Percentiles rank a stretch among this genome's conserved stretches.
phyloP scores from a whole-genome alignment of 2,888 invertebrate species.

The Aspidiotus rigidus region DNA sequence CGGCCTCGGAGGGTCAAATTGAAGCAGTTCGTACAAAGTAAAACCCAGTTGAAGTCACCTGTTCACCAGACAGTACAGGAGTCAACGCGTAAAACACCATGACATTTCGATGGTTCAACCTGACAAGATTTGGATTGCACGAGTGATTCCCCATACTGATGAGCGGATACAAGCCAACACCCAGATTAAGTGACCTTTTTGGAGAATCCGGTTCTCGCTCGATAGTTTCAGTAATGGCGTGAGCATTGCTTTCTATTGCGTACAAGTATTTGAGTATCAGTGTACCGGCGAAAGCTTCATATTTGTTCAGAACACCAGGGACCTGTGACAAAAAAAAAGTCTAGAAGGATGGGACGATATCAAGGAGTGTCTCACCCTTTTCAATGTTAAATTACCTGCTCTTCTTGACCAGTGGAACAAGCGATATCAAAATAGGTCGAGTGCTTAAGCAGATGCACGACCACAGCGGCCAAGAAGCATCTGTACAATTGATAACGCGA shows the following conservation, averaged over 20 bases:
- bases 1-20: too few relatives aligned
- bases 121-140: neutral
- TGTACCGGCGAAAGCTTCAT: neutral
- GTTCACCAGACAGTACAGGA: neutral
- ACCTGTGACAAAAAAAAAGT: too few relatives aligned
- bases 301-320: neutral
- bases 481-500: neutral
- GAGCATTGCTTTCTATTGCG: neutral
- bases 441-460: neutral
- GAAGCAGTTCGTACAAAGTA: neutral
- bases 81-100: neutral
- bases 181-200: neutral
- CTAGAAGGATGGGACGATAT: too few relatives aligned
- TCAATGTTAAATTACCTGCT: too few relatives aligned
- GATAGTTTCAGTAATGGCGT: neutral
- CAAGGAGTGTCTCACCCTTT: too few relatives aligned
- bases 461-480: neutral
- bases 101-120: neutral
- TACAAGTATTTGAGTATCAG: neutral
- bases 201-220: neutral
- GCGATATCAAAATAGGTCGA: neutral
- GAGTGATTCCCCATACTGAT: neutral
- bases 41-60: neutral
- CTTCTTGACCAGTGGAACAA: neutral
- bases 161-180: neutral